These are phyloP conservation scores for Chionomys nivalis DNA, from an alignment of 2,113 vertebrate genomes.

Conservation along the genomic window DNA sequence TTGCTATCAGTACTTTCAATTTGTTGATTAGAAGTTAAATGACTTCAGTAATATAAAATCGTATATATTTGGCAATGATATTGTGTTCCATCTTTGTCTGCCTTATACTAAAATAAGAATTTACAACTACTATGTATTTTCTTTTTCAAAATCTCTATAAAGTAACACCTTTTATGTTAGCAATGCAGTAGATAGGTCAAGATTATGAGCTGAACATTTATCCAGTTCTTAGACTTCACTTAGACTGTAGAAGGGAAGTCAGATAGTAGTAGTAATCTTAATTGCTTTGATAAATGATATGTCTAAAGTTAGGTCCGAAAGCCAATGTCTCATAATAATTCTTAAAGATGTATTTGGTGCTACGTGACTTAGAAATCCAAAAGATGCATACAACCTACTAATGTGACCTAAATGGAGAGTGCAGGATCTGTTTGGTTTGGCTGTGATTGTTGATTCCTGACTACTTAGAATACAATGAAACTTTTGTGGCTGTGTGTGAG, in stretches of 20 bases:
- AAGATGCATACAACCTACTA: neutral
- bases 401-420: conserved; percentile 5
- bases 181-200: neutral
- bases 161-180: neutral
- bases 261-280: neutral
- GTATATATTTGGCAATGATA: neutral
- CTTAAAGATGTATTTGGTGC: conserved; percentile 44
- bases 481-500: neutral
- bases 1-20: neutral
- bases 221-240: conserved; percentile 25
- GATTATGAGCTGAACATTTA: neutral
- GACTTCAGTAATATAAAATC: neutral
- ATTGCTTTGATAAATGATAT: conserved; percentile 21
- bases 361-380: conserved; percentile 50
- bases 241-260: conserved; percentile 6
- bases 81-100: neutral
- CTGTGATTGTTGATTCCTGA: neutral
- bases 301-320: conserved; percentile 8
- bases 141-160: neutral
- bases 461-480: conserved; percentile 2
- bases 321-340: conserved; percentile 45
- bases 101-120: neutral
- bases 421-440: neutral
- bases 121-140: conserved; percentile 6
- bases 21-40: conserved; percentile 14